Conservation (phyloP, 2,888 invertebrate genomes). For the Tanaodytes sp. region DNA sequence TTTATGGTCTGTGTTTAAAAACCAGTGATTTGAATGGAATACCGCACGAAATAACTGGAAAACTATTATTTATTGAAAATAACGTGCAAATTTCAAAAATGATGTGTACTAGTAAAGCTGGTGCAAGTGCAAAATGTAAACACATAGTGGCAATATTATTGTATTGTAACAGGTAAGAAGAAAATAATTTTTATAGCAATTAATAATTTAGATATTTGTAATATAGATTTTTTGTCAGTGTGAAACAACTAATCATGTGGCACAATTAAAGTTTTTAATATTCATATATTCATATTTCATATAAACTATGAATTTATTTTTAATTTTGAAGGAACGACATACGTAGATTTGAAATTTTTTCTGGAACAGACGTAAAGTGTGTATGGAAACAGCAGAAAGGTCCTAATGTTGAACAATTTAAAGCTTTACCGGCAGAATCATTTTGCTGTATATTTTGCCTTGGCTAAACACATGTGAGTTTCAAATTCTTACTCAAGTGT, state of each 20-base stretch:
- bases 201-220: too few relatives aligned
- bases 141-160: slow-evolving; percentile 20
- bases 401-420: too few relatives aligned
- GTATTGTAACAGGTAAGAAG: slow-evolving; percentile 17
- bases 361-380: slow-evolving; percentile 1
- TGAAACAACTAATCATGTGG: too few relatives aligned
- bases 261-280: too few relatives aligned
- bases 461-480: too few relatives aligned
- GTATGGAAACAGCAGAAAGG: neutral
- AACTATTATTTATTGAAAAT: neutral
- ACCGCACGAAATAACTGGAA: slow-evolving; percentile 17
- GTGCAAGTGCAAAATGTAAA: slow-evolving; percentile 14
- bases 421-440: too few relatives aligned
- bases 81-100: neutral
- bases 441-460: too few relatives aligned
- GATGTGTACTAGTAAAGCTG: slow-evolving; percentile 18
- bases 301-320: too few relatives aligned
- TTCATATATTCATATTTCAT: too few relatives aligned
- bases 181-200: neutral
- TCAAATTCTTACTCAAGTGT: too few relatives aligned
- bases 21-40: slow-evolving; percentile 20
- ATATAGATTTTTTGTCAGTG: too few relatives aligned
- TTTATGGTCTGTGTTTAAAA: slow-evolving; percentile 14
- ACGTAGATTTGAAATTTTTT: neutral
- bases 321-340: neutral